phyloP scores from a whole-genome alignment of 2,888 invertebrate species.

The Agriopis aurantiaria region DNA sequence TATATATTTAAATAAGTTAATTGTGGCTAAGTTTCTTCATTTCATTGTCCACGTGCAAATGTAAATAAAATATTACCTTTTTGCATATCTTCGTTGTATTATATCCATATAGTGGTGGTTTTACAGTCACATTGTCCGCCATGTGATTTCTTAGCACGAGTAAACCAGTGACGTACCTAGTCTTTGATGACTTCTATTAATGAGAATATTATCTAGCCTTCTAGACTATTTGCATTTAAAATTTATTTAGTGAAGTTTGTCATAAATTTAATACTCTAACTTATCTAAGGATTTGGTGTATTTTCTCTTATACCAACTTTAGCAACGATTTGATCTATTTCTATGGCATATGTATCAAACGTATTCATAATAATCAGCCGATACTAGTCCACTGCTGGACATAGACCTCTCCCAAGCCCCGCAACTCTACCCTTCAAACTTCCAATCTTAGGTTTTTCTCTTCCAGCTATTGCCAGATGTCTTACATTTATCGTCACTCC shows the following conservation, averaged over 20 bases:
- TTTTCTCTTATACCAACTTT: background rate
- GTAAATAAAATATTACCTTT: too few relatives aligned
- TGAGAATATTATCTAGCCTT: background rate
- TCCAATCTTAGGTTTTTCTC: too few relatives aligned
- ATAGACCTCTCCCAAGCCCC: too few relatives aligned
- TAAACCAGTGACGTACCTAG: background rate
- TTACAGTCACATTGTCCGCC: slow-evolving; percentile 8
- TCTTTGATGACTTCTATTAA: background rate
- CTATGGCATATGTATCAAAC: background rate
- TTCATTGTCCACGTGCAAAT: too few relatives aligned
- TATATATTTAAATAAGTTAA: too few relatives aligned
- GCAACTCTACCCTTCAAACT: too few relatives aligned
- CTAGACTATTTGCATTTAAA: background rate
- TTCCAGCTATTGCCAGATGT: too few relatives aligned
- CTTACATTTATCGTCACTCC: too few relatives aligned
- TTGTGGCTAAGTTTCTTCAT: too few relatives aligned
- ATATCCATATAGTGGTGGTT: background rate
- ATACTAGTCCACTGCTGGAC: too few relatives aligned
- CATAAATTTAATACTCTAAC: background rate
- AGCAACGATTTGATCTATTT: background rate
- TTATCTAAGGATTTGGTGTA: background rate
- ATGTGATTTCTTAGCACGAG: slow-evolving; percentile 4
- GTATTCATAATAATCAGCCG: background rate
- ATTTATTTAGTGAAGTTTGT: background rate
- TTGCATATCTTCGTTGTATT: too few relatives aligned